Evolutionary conservation across 2,113 vertebrate species (phyloP).

Genomic region (Ameiurus melas): DNA sequence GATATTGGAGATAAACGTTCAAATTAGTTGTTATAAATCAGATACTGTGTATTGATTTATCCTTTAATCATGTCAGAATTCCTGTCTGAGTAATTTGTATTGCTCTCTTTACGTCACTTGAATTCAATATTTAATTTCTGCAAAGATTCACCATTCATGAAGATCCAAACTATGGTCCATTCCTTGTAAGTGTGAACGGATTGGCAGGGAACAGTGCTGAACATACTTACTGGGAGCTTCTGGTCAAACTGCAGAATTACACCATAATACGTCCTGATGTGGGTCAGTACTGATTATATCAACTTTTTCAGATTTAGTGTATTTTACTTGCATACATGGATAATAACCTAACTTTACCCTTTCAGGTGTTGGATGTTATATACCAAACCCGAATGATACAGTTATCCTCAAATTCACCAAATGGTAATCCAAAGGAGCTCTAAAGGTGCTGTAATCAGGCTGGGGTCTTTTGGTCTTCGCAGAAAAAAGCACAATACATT

Average conservation of each 20-base stretch:
- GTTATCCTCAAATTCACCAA: conserved; percentile 37
- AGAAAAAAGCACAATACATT: background rate
- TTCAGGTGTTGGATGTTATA: conserved; percentile 42
- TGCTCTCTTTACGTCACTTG: background rate
- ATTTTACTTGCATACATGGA: background rate
- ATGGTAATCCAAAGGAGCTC: conserved; percentile 4
- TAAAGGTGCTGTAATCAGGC: background rate
- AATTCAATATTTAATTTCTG: background rate
- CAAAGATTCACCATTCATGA: conserved; percentile 35
- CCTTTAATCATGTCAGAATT: background rate
- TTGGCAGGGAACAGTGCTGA: conserved; percentile 11
- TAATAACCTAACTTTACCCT: background rate
- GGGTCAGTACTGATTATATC: conserved; percentile 42
- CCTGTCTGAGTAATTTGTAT: background rate
- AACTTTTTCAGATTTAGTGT: background rate
- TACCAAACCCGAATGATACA: conserved; percentile 23
- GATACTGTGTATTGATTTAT: background rate
- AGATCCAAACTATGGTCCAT: conserved; percentile 48
- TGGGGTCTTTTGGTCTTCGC: background rate
- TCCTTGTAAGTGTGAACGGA: conserved; percentile 52
- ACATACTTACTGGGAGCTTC: conserved; percentile 50
- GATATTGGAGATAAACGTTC: background rate
- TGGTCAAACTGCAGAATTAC: conserved; percentile 21
- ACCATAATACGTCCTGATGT: conserved; percentile 43
- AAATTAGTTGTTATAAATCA: too few species aligned